Base-by-base conservation (phyloP, 2,113 vertebrate genomes). In the Phalacrocorax carbo region DNA sequence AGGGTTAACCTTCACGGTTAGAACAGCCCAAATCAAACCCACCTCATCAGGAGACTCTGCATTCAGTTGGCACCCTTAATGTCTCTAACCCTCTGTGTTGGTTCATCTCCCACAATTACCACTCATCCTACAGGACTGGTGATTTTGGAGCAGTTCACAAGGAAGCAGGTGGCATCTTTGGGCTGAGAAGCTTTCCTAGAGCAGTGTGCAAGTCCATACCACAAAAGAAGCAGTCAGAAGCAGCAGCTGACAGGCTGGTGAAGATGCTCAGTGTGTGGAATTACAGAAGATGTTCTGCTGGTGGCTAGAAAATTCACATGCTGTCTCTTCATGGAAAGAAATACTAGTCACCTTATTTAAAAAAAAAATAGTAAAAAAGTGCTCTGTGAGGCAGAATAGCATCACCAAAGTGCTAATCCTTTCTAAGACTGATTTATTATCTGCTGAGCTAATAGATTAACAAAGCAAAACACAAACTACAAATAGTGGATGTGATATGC, bases 381-480 rank as follows among this genome's bases (percentile, higher is more conserved):
- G 11, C 18, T 91, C 34, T 60, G 10, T 40, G 75, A 82, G 48
- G 54, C 49, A 94, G 49, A 92, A 86, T 72, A 22, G 27, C 64
- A 73, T 86, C 34, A 77, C 69, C 51, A 82, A 90, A 90, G 85
- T 65, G 52, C 55, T 96, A 86, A 94, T 82, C 93, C 77, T 79
- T 88, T 76, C 65, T 88, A n/a, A 87, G 68, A 48, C 64, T 94
- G 78, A 91, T 90, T 83, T 96, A 71, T 88, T 93, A 81, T 97
- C 85, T 94, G 62, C 73, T 62, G 61, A 91, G 88, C 51, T 92
- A 89, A 89, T 80, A 90, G 76, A 91, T 61, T 85, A 91, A 90
- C 78, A 90, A 95, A 95, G 84, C 55, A 87, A 94, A 95, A 86
- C 51, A 64, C 61, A 64, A 86, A 88, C 46, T 68, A 95, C 42